Conservation (phyloP, 2,797 vertebrate species). For the Sebastes hopkinsi region DNA sequence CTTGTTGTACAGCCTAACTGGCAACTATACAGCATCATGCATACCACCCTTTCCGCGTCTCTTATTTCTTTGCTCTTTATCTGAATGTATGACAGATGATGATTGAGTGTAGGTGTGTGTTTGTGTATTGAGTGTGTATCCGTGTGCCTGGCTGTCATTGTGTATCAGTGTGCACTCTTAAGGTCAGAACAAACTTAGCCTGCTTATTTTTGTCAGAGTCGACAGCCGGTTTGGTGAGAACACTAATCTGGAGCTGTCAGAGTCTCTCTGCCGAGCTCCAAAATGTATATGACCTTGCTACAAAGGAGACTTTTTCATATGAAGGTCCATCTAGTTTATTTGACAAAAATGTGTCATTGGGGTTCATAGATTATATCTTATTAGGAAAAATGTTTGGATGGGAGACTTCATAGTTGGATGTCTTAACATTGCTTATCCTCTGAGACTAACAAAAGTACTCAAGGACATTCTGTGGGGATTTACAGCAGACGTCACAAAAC, state of each 20-base stretch:
- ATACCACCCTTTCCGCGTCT: neutral
- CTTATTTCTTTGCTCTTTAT: neutral
- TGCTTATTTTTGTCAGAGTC: conserved; percentile 40
- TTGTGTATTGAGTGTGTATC: neutral
- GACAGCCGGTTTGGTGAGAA: conserved; percentile 32
- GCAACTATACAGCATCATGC: neutral
- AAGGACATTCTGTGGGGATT: conserved; percentile 27
- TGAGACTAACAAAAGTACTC: conserved; percentile 11
- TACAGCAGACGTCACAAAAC: neutral
- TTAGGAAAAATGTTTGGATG: neutral
- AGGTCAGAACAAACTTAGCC: conserved; percentile 42
- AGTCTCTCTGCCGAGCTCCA: conserved; percentile 8
- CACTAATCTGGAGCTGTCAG: conserved; percentile 55
- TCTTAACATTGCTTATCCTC: neutral
- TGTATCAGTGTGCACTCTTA: conserved; percentile 3
- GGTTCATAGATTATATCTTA: neutral
- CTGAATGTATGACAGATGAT: neutral
- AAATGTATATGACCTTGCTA: conserved; percentile 50
- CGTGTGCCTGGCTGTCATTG: conserved; percentile 25
- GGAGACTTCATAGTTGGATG: neutral
- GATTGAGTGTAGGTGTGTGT: conserved; percentile 1
- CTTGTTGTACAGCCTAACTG: neutral
- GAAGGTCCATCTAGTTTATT: conserved; percentile 14
- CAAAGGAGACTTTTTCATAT: conserved; percentile 26
- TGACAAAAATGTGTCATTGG: conserved; percentile 9